A percentile compares a stretch with the other conserved stretches of the same genome.
These are phyloP conservation scores for Cantharis rufa DNA, from an alignment of 2,888 invertebrate genomes.

Conservation along the genomic window DNA sequence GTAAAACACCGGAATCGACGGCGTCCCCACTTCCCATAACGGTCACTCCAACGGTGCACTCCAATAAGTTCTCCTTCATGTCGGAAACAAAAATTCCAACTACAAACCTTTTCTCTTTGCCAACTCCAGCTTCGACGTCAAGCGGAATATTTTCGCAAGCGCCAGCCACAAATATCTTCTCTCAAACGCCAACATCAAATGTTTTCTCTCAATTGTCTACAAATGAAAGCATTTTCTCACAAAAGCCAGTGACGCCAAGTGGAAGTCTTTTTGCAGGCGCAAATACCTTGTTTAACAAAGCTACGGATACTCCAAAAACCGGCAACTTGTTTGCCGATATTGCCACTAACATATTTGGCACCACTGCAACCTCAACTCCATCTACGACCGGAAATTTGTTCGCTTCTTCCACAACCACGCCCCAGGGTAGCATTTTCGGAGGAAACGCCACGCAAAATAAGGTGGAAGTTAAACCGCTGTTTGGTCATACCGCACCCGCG, in stretches of 20 bases:
- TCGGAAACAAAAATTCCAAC: not conserved
- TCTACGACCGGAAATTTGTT: constrained; percentile 2
- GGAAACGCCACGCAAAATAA: not conserved
- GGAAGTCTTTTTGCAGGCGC: not conserved
- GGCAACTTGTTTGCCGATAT: not conserved
- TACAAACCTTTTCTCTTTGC: not conserved
- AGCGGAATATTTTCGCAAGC: not conserved
- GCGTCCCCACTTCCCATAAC: not conserved
- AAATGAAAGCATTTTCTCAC: not conserved
- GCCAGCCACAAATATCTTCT: not conserved
- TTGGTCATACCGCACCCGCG: not conserved
- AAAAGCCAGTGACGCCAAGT: not conserved
- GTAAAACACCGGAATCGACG: constrained; percentile 20
- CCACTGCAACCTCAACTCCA: not conserved
- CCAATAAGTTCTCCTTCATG: constrained; percentile 11
- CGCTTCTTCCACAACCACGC: not conserved
- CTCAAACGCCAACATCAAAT: constrained; percentile 4
- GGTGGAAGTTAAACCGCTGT: not conserved
- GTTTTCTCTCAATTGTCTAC: not conserved
- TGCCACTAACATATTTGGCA: not conserved
- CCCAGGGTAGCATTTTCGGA: constrained; percentile 1
- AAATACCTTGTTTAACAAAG: not conserved
- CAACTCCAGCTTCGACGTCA: not conserved
- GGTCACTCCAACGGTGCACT: not conserved
- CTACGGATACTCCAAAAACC: not conserved